Evolutionary conservation across 2,113 vertebrate species (phyloP).

Genomic region (Lonchura striata): DNA sequence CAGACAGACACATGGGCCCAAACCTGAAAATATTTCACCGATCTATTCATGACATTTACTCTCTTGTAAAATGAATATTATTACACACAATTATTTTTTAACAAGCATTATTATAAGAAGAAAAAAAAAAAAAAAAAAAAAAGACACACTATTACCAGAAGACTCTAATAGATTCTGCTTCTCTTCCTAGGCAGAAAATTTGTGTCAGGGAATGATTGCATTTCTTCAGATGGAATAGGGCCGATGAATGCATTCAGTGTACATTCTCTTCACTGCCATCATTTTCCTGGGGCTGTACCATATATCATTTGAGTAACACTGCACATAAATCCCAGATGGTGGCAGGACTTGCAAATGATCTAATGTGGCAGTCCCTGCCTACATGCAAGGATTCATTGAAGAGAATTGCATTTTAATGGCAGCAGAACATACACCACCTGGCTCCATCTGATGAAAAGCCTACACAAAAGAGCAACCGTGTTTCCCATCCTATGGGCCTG

Average conservation of each 20-base stretch:
- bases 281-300: background rate
- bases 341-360: conserved; percentile 3
- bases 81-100: background rate
- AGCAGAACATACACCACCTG: background rate
- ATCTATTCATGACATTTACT: background rate
- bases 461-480: background rate
- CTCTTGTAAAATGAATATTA: background rate
- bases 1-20: background rate
- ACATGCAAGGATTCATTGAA: background rate
- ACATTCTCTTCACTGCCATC: background rate
- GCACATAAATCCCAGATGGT: conserved; percentile 10
- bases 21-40: background rate
- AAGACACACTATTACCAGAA: background rate
- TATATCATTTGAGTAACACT: conserved; percentile 1
- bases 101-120: background rate
- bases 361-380: background rate
- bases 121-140: background rate
- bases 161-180: background rate
- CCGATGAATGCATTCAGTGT: background rate
- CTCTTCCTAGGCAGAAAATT: background rate
- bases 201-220: background rate
- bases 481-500: background rate
- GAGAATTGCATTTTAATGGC: background rate
- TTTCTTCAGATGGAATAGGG: background rate
- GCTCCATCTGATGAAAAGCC: background rate